These are phyloP conservation scores for Marisa cornuarietis DNA, from an alignment of 1,140 invertebrate genomes.

Conservation along the genomic window DNA sequence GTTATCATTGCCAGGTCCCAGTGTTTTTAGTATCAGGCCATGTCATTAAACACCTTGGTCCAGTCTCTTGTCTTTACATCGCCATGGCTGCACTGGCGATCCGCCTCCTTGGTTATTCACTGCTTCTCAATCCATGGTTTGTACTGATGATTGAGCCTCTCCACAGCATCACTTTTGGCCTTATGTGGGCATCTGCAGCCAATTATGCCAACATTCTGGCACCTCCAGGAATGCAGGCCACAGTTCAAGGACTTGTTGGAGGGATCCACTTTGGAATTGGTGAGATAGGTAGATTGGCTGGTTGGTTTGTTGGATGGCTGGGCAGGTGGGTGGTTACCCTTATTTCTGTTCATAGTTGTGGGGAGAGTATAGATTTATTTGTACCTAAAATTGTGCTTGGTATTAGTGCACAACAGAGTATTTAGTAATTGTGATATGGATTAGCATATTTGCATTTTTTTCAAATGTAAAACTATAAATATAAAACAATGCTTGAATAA, in stretches of 20 bases:
- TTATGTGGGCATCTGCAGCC: constrained; percentile 80
- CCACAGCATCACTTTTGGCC: constrained; percentile 86
- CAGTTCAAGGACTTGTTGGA: constrained; percentile 34
- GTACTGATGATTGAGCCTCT: constrained; percentile 84
- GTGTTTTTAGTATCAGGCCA: constrained; percentile 26
- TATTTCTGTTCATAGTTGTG: neutral
- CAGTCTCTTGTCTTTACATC: constrained; percentile 84
- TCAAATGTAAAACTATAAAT: too few relatives aligned
- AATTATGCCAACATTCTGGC: constrained; percentile 34
- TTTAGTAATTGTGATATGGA: neutral
- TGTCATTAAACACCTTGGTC: constrained; percentile 65
- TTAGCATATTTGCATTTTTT: too few relatives aligned
- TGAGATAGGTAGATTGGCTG: neutral
- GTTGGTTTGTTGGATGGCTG: neutral
- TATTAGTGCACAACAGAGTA: neutral
- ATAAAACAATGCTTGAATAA: too few relatives aligned
- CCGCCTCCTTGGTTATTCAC: constrained; percentile 84
- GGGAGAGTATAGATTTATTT: neutral
- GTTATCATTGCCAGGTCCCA: constrained; percentile 12
- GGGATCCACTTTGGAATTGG: constrained; percentile 39
- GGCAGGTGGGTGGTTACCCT: neutral
- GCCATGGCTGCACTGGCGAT: constrained; percentile 78
- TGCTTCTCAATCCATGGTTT: constrained; percentile 80
- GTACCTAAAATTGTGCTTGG: neutral
- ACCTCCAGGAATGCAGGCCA: constrained; percentile 35